Base-by-base conservation (phyloP, 2,797 vertebrate genomes). In the Monodelphis domestica region DNA sequence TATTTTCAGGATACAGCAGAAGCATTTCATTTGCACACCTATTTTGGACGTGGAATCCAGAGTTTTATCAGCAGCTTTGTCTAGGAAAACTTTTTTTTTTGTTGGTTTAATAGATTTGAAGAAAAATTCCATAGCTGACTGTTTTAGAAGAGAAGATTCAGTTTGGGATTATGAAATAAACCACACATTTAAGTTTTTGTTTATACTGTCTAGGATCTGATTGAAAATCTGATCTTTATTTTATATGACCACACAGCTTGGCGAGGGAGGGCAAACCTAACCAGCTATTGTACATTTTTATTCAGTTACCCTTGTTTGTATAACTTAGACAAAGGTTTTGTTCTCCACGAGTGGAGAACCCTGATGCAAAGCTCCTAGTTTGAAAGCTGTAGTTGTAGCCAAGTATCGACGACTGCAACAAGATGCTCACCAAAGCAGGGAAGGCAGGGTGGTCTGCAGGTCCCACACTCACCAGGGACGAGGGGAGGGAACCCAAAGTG, bases 1-100 rank as follows among this genome's bases (percentile, higher is more conserved):
- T 94, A 28, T 91, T 89, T 98, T 90, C 53, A 98, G 98, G 97
- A 90, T 95, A 78, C 96, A 95, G 95, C 0, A 21, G 94, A 96
- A 94, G 95, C 97, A 95, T 97, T 97, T 97, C 63, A 26, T 94
- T 96, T 96, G 94, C 59, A 90, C 1, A 52, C 95, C 94, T 97
- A 95, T 95, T 12, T 0, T 94, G 30, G 97, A 97, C 95, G 29
- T 95, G 29, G 84, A 92, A 70, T 57, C n/a, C 0, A 1, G 56
- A 17, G 94, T 55, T 63, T 95, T 97, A 89, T 90, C 21, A n/a
- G 95, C 51, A 55, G 96, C 92, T 53, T 95, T 21, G 87, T 94
- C 91, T 97, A 95, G 94, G 95, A 91, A 89, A 96, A 92, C 12
- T 50, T 88, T 94, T 95, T 94, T 50, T 87, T 29, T 94, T 96